Conservation (phyloP, 1,140 invertebrate species). For the Antheraea mylitta region DNA sequence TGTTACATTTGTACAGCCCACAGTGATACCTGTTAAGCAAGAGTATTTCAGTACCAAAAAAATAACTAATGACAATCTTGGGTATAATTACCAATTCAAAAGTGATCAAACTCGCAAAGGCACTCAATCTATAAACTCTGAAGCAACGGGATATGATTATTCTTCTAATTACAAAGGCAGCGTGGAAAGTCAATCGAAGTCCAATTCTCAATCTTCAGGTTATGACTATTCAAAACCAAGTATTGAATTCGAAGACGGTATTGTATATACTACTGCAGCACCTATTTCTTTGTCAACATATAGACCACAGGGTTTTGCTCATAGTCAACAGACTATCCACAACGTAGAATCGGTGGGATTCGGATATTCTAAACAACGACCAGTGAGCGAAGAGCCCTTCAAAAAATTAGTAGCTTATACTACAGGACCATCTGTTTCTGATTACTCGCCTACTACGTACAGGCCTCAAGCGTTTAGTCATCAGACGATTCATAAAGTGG, state of each 20-base stretch:
- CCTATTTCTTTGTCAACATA: constrained; percentile 54
- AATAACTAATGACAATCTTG: constrained; percentile 46
- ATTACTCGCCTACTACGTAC: constrained; percentile 36
- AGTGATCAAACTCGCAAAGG: constrained; percentile 20
- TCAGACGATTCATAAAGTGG: constrained; percentile 57
- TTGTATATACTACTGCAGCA: constrained; percentile 49
- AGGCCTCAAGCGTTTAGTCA: constrained; percentile 50
- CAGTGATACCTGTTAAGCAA: constrained; percentile 47
- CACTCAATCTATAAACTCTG: not conserved
- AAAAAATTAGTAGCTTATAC: constrained; percentile 75
- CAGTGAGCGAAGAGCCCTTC: constrained; percentile 69
- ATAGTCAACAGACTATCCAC: constrained; percentile 57
- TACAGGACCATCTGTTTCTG: constrained; percentile 54
- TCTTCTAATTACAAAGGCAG: constrained; percentile 9
- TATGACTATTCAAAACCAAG: constrained; percentile 72
- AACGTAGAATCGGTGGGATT: constrained; percentile 43
- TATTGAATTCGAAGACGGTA: constrained; percentile 61
- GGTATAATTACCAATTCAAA: constrained; percentile 42
- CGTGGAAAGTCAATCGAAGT: constrained; percentile 22
- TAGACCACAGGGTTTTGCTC: constrained; percentile 49
- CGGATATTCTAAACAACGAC: constrained; percentile 46
- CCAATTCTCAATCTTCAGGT: constrained; percentile 43
- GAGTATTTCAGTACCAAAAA: constrained; percentile 40
- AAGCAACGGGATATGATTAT: constrained; percentile 18
- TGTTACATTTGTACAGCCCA: constrained; percentile 65